Evolutionary conservation across 2,113 vertebrate species (phyloP), one percentile per base, ranked within the genome.

Genomic region (Nesoenas mayeri): DNA sequence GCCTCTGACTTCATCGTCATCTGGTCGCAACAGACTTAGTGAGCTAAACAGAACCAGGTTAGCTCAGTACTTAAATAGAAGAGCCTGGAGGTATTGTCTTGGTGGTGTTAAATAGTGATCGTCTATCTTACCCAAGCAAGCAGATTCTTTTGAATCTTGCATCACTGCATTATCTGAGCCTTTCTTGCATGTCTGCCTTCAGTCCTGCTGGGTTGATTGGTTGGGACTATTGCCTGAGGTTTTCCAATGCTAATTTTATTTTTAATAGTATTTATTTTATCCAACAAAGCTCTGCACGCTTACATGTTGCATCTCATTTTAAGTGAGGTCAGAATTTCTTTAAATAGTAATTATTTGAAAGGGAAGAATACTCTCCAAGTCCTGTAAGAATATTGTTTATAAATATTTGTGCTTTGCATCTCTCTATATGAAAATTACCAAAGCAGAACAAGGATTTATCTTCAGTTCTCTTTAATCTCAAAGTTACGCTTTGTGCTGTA

Each of bases 331-430:
- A 79, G 85, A 66, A 92, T 93, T 96, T 95, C 84, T 93, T 95
- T 95, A 93, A 93, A 91, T 66, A 94, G 64, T 81, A 78, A 84
- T 96, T 90, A 85, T 83, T 80, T 91, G 81, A 94, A 95, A 91
- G 85, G 58, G 67, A 88, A 79, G 69, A 87, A 93, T 79, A 73
- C 34, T 19, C 31, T 88, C 31, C 40, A 87, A 88, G 79, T 90
- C 50, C 34, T 87, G 36, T 64, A 75, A 89, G 67, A 89, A 67
- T 79, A 82, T 79, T 92, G 88, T 90, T 97, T 94, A 83, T 92
- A 91, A 95, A 94, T 83, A 89, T 88, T 94, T 89, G 70, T 73
- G 71, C 12, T 84, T 79, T 96, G 42, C 67, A 44, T 70, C 24
- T 38, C 53, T 78, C 36, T 69, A 64, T 78, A 82, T 21, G 51